A percentile compares a stretch with the other conserved stretches of the same genome.
Evolutionary conservation across 2,888 invertebrate species (phyloP).

Genomic region (Rhamphomyia laevipes): DNA sequence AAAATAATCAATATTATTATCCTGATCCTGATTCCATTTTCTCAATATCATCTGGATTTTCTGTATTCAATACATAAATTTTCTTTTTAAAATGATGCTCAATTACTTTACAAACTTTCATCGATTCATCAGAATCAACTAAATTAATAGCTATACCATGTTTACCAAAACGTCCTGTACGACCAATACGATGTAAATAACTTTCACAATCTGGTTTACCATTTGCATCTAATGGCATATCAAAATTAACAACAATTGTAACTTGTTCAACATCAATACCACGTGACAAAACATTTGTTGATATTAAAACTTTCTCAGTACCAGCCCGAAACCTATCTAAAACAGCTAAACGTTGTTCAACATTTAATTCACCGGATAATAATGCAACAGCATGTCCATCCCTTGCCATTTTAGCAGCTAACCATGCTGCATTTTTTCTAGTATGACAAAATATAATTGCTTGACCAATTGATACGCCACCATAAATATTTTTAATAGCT

Average conservation of each 20-base stretch:
- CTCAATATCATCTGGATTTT: slow-evolving; percentile 87
- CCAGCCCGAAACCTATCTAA: slow-evolving; percentile 86
- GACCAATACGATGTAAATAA: slow-evolving; percentile 92
- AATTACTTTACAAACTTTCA: slow-evolving; percentile 64
- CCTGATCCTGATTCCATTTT: slow-evolving; percentile 61
- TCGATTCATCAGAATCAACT: slow-evolving; percentile 64
- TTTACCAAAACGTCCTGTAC: slow-evolving; percentile 61
- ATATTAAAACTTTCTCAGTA: slow-evolving; percentile 88
- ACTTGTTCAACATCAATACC: slow-evolving; percentile 95
- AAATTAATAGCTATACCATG: slow-evolving; percentile 94
- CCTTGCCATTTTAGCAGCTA: slow-evolving; percentile 75
- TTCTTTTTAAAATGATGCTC: slow-evolving; percentile 81
- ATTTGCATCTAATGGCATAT: slow-evolving; percentile 75
- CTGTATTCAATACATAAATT: slow-evolving; percentile 71
- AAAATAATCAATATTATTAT: too few species aligned
- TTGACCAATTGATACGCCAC: slow-evolving; percentile 91
- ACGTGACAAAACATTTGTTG: slow-evolving; percentile 76
- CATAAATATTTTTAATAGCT: slow-evolving; percentile 93
- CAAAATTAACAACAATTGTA: slow-evolving; percentile 96
- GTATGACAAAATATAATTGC: slow-evolving; percentile 98
- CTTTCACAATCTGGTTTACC: slow-evolving; percentile 91
- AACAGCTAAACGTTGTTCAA: slow-evolving; percentile 85
- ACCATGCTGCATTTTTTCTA: slow-evolving; percentile 74
- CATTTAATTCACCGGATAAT: slow-evolving; percentile 82
- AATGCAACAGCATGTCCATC: slow-evolving; percentile 93